Evolutionary conservation across 1,140 invertebrate species (phyloP), one percentile per base, ranked within the genome.

Genomic region (Drosophila teissieri): DNA sequence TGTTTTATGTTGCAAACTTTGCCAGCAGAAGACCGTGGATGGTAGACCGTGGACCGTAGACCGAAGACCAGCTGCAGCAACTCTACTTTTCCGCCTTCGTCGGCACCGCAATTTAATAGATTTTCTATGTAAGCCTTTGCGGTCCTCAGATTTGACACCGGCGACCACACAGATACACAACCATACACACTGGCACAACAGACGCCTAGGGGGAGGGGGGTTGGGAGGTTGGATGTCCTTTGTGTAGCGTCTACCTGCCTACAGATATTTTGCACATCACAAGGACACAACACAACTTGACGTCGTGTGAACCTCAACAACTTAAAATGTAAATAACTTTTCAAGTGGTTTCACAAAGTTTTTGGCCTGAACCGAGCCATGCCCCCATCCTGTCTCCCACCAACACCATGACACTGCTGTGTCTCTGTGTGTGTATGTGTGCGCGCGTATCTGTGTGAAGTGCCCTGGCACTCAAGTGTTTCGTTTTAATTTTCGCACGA

Each of bases 291-390:
- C 83, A 83, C 79, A 76, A 83, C 79, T 89, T 80, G 75, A 86
- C 70, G 83, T 89, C 80, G 80, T 88, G 84, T 89, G 83, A 88
- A 88, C 84, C 84, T 89, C 84, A 88, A 89, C 83, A 88, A 88
- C 83, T 88, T 88, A 88, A 88, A 88, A 88, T 88, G 83, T 88
- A 89, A 88, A 88, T 88, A 88, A 88, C 83, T 88, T 88, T 88
- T 88, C 83, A 88, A 88, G 84, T 89, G 80, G 84, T 88, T 88
- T 88, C 84, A 65, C 55, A 89, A 88, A 88, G 84, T 89, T 88
- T 88, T 83, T 73, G 80, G 56, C 76, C 79, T 72, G 60, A 82
- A 88, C 73, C 73, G 48, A 44, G 7, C 64, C 55, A 45, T 39
- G 15, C 24, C 15, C 55, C n/a, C 27, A 3, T 8, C 11, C 11